Base-by-base conservation (phyloP, 1,140 invertebrate species). In the Scylla paramamosain region DNA sequence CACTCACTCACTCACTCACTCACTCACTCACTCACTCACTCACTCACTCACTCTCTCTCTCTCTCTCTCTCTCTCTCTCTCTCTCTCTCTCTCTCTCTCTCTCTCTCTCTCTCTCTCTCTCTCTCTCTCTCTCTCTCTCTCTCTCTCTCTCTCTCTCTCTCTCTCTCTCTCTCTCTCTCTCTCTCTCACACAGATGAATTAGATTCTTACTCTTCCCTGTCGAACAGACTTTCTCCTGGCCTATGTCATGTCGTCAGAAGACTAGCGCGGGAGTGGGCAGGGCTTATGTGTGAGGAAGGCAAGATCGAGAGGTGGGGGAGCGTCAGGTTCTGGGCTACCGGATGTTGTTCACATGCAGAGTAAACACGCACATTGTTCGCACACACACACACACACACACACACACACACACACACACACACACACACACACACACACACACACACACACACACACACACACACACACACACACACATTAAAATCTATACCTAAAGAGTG, bases 351-450 rank as follows among this genome's bases (percentile, higher is more conserved):
- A 39, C 86, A 48, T 46, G 8, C 45, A 14, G 46, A 20, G 45
- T 52, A 91, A 39, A 91, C 45, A 91, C 89, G 52, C 89, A 91
- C 89, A 16, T 48, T 16, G 8, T 20, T 39, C 87, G 6, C 6
- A 88, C 87, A 90, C 88, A 90, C 39, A 46, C 88, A 90, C 88
- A 90, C 45, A 90, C 88, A 90, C 88, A 90, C 88, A 28, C 88
- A 90, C 88, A 90, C 88, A 28, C 88, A 90, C 88, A 90, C 88
- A 46, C 14, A 48, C 46, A 48, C 46, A 48, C 14, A 48, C 46
- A 48, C 46, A 48, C 46, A 48, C 31, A 88, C 87, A 88, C 87
- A 88, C 12, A 32, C 14, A 88, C 84, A 86, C 84, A 77, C 67
- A n/a, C n/a, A n/a, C n/a, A n/a, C n/a, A n/a, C n/a, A n/a, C n/a